These are phyloP conservation scores for Sympetrum striolatum DNA, from an alignment of 2,888 invertebrate genomes.

Conservation along the genomic window DNA sequence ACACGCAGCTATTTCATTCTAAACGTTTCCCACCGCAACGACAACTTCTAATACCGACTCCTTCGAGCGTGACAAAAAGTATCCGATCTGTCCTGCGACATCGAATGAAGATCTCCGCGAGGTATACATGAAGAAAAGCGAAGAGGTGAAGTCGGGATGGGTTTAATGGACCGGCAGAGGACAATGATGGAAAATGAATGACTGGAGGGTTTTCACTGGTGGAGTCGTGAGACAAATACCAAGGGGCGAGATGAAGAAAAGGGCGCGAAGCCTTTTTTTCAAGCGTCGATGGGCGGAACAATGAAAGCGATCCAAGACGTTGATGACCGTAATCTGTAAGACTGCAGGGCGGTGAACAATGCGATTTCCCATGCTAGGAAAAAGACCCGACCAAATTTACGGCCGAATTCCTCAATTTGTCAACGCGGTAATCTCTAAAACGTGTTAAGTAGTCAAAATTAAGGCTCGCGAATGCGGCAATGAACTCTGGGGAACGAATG, in stretches of 20 bases:
- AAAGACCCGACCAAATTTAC: background rate
- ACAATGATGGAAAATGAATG: background rate
- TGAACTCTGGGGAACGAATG: background rate
- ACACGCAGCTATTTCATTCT: too few relatives aligned
- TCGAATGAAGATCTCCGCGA: background rate
- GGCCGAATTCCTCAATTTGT: background rate
- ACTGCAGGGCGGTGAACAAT: background rate
- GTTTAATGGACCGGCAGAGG: background rate
- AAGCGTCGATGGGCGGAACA: background rate
- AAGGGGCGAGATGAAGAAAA: background rate
- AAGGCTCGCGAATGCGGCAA: background rate
- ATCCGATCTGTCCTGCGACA: background rate
- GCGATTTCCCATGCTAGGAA: background rate
- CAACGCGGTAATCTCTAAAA: background rate
- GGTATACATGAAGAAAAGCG: background rate
- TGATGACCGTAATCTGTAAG: background rate
- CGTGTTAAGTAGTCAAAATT: background rate
- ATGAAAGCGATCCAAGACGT: background rate
- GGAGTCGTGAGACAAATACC: background rate
- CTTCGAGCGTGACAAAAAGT: background rate
- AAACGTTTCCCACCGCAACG: background rate
- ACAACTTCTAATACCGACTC: background rate
- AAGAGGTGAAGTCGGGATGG: background rate
- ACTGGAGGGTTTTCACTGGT: background rate
- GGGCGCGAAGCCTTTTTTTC: background rate